Evolutionary conservation across 2,888 invertebrate species (phyloP), one percentile per base, ranked within the genome.

Genomic region (Mythimna impura): DNA sequence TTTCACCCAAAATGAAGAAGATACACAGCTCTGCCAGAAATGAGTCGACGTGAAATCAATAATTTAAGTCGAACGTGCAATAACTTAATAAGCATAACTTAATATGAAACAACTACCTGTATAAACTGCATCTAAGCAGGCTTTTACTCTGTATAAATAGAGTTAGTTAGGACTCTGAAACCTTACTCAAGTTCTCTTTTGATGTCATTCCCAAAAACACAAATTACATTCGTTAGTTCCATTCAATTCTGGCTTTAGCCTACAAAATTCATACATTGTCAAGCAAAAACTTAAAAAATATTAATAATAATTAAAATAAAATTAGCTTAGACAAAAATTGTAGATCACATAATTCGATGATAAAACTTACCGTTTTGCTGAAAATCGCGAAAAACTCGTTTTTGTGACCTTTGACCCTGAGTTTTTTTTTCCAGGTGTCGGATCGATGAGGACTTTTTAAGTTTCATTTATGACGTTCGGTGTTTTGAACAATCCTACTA

Each of bases 161-260:
- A 76, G 30, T 62, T 76, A 76, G 68, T 68, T 30, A 74, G 50
- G 54, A 61, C 30, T 14, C 30, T 22, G 30, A 66, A 50, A 36
- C 66, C 61, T 61, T 43, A 55, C 36, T 72, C 58, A 47, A 63
- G 54, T 69, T 66, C 62, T 68, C 73, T 76, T 83, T 82, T 80
- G 74, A 82, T 66, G 82, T 77, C 66, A 74, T 62, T 69, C 30
- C 47, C 73, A 80, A 65, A 73, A 64, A 64, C 54, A 55, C 58
- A 80, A 82, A 80, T 78, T 71, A 76, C 62, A 70, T 54, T 74
- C 30, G 60, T 78, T 61, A 40, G 12, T 71, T 73, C 50, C 52
- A 69, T 52, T 36, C 47, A 70, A 63, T 73, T 76, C 71, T 62
- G 12, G 54, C 63, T 78, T 67, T 34, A 65, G 47, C 63, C 58